A percentile compares a stretch with the other conserved stretches of the same genome.
Conservation (phyloP, 2,797 vertebrate genomes). For the Poecilia wingei region DNA sequence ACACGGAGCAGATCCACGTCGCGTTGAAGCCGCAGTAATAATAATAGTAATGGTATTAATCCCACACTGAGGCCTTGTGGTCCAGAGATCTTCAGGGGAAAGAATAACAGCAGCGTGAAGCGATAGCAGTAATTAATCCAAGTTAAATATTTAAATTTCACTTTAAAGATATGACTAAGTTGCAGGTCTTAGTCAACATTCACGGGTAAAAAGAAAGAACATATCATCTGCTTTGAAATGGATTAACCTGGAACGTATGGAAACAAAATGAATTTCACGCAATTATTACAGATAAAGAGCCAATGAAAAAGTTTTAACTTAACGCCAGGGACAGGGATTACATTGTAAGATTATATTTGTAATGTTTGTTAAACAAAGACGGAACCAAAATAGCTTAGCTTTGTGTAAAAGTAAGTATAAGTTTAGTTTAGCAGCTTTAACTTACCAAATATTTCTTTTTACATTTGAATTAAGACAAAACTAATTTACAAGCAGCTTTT, state of each 20-base stretch:
- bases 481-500: too few relatives aligned
- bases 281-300: neutral
- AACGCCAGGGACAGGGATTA: neutral
- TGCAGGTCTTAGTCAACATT: neutral
- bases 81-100: constrained; percentile 34
- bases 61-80: constrained; percentile 39
- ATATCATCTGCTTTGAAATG: neutral
- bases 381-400: neutral
- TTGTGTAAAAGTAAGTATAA: neutral
- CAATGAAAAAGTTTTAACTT: neutral
- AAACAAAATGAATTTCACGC: neutral
- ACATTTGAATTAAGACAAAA: too few relatives aligned
- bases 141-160: constrained; percentile 46
- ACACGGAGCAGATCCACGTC: constrained; percentile 32
- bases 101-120: constrained; percentile 44
- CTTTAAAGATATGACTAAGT: constrained; percentile 16
- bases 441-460: too few relatives aligned
- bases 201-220: neutral
- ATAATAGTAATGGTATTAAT: constrained; percentile 50
- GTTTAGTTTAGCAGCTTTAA: too few relatives aligned
- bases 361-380: neutral
- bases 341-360: neutral
- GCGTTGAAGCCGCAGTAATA: constrained; percentile 49
- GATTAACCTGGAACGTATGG: neutral
- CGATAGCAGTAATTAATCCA: constrained; percentile 41